These are phyloP conservation scores for Melanotaenia pygmaea DNA, from an alignment of 2,797 vertebrate genomes.

Conservation along the genomic window DNA sequence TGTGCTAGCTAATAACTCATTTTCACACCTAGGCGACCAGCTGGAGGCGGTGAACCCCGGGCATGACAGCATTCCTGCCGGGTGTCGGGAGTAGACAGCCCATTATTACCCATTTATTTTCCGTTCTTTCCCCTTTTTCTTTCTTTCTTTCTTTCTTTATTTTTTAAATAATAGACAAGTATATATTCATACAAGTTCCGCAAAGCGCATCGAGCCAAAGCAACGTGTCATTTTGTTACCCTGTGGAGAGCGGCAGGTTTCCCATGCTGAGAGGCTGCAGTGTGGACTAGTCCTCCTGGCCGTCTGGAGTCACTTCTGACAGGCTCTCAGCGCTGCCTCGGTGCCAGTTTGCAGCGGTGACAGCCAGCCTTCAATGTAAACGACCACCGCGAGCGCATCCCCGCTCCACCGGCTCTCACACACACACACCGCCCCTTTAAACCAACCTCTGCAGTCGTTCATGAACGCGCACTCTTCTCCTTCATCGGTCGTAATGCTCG, in stretches of 20 bases:
- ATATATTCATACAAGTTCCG: background rate
- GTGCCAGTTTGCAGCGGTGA: background rate
- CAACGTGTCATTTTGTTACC: conserved; percentile 36
- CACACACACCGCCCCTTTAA: background rate
- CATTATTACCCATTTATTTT: background rate
- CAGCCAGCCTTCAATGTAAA: background rate
- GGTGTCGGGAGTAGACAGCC: background rate
- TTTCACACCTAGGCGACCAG: background rate
- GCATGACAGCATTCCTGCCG: background rate
- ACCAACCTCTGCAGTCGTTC: background rate
- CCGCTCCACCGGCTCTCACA: background rate
- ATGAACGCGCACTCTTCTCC: conserved; percentile 1
- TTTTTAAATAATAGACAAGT: background rate
- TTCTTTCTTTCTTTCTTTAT: background rate
- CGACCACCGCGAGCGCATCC: background rate
- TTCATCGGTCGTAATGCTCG: conserved; percentile 2
- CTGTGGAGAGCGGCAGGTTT: conserved; percentile 41
- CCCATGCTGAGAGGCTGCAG: conserved; percentile 40
- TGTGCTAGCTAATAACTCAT: background rate
- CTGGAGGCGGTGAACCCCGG: background rate
- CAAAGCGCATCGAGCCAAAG: conserved; percentile 6
- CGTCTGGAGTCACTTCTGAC: background rate
- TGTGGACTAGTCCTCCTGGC: background rate
- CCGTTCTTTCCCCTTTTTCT: too few species aligned
- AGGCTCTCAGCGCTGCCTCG: background rate